Percentiles rank a stretch among this genome's conserved stretches.
Evolutionary conservation across 2,113 vertebrate species (phyloP).

Genomic region (Embiotoca jacksoni): DNA sequence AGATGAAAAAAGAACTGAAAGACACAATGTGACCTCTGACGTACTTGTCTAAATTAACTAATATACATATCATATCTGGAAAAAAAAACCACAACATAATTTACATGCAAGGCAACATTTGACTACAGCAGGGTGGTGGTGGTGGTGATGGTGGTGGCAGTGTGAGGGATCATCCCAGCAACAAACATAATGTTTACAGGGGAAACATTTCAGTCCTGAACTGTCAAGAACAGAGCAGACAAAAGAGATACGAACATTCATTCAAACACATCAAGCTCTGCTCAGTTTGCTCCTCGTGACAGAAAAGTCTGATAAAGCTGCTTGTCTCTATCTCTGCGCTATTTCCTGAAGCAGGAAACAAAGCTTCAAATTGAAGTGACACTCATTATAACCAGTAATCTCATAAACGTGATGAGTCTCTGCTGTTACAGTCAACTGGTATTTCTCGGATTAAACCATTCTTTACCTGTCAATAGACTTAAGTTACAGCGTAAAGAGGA

Average conservation of each 20-base stretch:
- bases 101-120: conserved; percentile 2
- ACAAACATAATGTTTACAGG: neutral
- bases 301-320: neutral
- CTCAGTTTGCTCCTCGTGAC: neutral
- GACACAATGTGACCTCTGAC: neutral
- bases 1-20: neutral
- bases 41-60: neutral
- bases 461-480: neutral
- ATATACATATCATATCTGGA: too few species aligned
- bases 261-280: neutral
- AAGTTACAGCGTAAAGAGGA: conserved; percentile 5
- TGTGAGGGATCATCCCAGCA: neutral
- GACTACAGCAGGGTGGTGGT: neutral
- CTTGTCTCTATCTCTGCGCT: too few species aligned
- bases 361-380: neutral
- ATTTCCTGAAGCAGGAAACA: conserved; percentile 36
- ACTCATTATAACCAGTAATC: neutral
- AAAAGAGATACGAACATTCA: neutral
- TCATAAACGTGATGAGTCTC: neutral
- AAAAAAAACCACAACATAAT: neutral
- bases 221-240: neutral
- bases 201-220: neutral
- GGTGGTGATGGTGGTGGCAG: neutral
- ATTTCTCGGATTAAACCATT: neutral
- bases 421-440: neutral